Evolutionary conservation across 2,797 vertebrate genomes (phyloP), one percentile per base, ranked within the genome.

Genomic region (Pipistrellus pipistrellus): DNA sequence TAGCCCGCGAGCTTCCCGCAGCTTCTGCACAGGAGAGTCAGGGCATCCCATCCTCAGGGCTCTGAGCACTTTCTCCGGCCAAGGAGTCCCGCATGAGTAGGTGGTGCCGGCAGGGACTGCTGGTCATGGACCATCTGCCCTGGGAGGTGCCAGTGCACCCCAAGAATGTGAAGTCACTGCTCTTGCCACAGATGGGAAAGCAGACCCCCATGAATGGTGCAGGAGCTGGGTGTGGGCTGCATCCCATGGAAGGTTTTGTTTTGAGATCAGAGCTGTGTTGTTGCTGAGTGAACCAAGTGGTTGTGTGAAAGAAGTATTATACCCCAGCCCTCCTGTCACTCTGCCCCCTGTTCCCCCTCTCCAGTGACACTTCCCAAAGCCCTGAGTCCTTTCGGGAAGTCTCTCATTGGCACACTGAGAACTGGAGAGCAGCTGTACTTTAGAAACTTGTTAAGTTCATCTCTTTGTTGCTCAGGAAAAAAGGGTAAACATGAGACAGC

Each of bases 361-460:
- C 83, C 75, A 68, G 68, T 6, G 84, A 89, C 32, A 66, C 84
- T 25, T 2, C 92, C 71, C 91, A 95, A 23, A 55, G 85, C 92
- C 95, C 95, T 41, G 78, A 86, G 86, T 94, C 94, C 91, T 96
- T 92, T 51, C 75, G 77, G 90, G 94, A 95, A 66, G 57, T 80
- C 20, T 0, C 38, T 97, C 82, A 59, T 27, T 15, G 88, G 96
- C 93, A 80, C 2, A 4, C 95, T 96, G 64, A 87, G 86, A 95
- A 96, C 96, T 93, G 95, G 92, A 86, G 95, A 95, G 83, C 21
- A 3, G n/a, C 87, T 17, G 85, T 77, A 30, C 72, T 88, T 94
- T 91, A 95, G 95, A 90, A 96, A 97, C 81, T 73, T 96, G 75
- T 94, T 97, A 86, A 69, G 95, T 88, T 97, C 96, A 97, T 96